A percentile compares a stretch with the other conserved stretches of the same genome.
Evolutionary conservation across 2,888 invertebrate species (phyloP).

Genomic region (Julus scandinavius): DNA sequence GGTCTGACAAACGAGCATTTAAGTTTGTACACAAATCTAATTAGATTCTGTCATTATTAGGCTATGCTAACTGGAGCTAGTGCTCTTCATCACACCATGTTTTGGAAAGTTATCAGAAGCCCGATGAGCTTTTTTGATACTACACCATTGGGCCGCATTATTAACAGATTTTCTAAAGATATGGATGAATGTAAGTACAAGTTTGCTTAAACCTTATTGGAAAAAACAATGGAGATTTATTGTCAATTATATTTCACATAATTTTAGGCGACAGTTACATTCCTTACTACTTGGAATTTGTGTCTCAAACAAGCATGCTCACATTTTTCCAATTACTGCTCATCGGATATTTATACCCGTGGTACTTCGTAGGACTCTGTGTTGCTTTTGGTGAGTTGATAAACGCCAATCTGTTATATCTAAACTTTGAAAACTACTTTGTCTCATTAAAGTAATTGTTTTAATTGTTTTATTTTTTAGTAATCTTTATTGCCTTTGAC

Average conservation of each 20-base stretch:
- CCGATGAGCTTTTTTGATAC: conserved; percentile 66
- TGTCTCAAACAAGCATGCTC: conserved; percentile 69
- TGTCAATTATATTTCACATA: background rate
- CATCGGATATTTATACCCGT: conserved; percentile 74
- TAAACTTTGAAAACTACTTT: background rate
- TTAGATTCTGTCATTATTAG: background rate
- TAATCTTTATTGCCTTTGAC: conserved; percentile 50
- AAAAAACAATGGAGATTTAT: background rate
- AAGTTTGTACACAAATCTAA: background rate
- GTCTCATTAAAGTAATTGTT: background rate
- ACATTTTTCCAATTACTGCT: conserved; percentile 87
- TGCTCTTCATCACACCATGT: conserved; percentile 50
- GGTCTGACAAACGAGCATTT: background rate
- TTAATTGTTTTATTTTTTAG: background rate
- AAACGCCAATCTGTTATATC: background rate
- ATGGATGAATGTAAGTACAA: conserved; percentile 67
- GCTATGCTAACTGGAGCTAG: conserved; percentile 47
- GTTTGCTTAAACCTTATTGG: background rate
- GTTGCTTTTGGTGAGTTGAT: conserved; percentile 53
- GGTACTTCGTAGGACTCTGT: conserved; percentile 53
- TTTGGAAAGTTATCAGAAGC: conserved; percentile 51
- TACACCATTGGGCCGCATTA: conserved; percentile 67
- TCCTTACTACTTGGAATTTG: conserved; percentile 69
- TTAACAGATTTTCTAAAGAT: conserved; percentile 68
- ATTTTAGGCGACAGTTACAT: conserved; percentile 67